These are phyloP conservation scores for Scelioninae gen. 2 DNA, from an alignment of 2,888 invertebrate species.

Conservation along the genomic window DNA sequence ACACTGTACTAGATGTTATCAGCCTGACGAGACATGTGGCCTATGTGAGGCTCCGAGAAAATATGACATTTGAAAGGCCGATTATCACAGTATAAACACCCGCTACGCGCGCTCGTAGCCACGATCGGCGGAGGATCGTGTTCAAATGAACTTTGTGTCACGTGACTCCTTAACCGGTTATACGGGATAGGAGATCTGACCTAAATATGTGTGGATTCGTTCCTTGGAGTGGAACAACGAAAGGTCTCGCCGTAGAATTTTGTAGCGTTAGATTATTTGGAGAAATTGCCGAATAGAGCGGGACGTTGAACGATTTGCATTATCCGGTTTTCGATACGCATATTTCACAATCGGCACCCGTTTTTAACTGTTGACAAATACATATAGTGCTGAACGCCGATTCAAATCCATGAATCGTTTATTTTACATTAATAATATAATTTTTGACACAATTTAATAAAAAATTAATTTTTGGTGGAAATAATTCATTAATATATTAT, in stretches of 20 bases:
- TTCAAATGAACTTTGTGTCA: constrained; percentile 53
- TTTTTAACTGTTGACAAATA: no score
- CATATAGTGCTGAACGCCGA: no score
- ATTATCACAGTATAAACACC: constrained; percentile 60
- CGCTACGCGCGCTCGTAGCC: constrained; percentile 51
- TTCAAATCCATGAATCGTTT: no score
- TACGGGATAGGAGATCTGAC: constrained; percentile 51
- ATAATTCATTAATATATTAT: no score
- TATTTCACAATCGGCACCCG: no score
- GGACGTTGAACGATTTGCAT: no score
- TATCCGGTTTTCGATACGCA: no score
- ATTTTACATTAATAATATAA: no score
- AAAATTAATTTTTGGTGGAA: no score
- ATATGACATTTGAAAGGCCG: constrained; percentile 58
- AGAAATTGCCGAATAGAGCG: background rate
- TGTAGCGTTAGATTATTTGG: background rate
- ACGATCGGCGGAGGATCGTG: constrained; percentile 55
- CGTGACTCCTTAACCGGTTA: constrained; percentile 57
- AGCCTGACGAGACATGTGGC: constrained; percentile 34
- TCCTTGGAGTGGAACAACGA: background rate
- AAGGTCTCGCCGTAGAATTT: constrained; percentile 1
- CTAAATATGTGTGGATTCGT: constrained; percentile 45
- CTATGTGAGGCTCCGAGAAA: constrained; percentile 41
- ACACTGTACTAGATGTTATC: constrained; percentile 20
- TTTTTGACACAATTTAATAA: no score